phyloP scores from a whole-genome alignment of 2,888 invertebrate genomes.

The Dryocosmus kuriphilus region DNA sequence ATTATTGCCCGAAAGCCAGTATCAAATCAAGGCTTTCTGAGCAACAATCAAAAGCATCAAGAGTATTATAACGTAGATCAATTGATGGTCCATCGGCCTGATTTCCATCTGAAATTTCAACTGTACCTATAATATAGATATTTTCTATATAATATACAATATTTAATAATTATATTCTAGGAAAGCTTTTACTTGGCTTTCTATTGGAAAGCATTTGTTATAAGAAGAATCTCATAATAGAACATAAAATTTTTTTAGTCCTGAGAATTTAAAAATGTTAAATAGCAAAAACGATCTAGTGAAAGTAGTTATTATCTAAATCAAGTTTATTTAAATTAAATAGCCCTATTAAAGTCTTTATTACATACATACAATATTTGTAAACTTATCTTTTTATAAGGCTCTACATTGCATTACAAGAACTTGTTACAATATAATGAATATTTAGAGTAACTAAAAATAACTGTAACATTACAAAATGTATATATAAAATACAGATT shows the following conservation, averaged over 20 bases:
- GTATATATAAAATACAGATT: not conserved
- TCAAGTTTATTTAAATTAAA: too few relatives aligned
- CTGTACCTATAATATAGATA: not conserved
- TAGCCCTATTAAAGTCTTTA: too few relatives aligned
- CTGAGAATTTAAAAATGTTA: too few relatives aligned
- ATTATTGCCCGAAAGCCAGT: constrained; percentile 78
- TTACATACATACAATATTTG: too few relatives aligned
- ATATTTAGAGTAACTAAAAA: not conserved
- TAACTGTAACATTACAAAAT: not conserved
- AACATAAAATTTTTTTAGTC: not conserved
- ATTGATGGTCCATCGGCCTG: not conserved
- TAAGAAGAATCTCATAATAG: not conserved
- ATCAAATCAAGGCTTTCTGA: constrained; percentile 76
- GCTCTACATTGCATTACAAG: not conserved
- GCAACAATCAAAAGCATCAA: constrained; percentile 79
- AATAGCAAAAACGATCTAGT: too few relatives aligned
- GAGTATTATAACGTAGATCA: constrained; percentile 58
- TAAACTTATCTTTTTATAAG: too few relatives aligned
- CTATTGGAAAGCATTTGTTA: not conserved
- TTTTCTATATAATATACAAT: not conserved
- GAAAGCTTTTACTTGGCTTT: too few relatives aligned
- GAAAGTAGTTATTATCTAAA: too few relatives aligned
- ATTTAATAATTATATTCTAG: too few relatives aligned
- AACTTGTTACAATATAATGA: not conserved
- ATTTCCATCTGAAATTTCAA: constrained; percentile 32